These are phyloP conservation scores for Oryzias dopingdopingensis DNA, from an alignment of 2,797 vertebrate species.

Conservation along the genomic window DNA sequence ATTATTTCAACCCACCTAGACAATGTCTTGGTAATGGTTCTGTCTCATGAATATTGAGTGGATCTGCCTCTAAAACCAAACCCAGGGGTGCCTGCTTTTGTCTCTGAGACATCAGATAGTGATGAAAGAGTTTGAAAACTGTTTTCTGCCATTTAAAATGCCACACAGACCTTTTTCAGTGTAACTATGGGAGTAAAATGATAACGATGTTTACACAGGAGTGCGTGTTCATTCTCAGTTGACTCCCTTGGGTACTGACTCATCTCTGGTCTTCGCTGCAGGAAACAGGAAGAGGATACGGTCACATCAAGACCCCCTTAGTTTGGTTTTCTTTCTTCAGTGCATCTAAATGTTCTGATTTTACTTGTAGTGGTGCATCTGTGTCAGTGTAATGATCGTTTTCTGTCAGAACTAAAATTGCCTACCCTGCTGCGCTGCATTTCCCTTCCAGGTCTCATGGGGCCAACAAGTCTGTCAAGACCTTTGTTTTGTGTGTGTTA, in stretches of 20 bases:
- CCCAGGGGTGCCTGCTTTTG: background rate
- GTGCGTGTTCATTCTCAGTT: constrained; percentile 1
- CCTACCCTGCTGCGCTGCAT: constrained; percentile 1
- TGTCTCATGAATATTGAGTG: background rate
- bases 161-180: constrained; percentile 1
- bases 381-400: background rate
- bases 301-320: constrained; percentile 35
- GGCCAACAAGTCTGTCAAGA: constrained; percentile 9
- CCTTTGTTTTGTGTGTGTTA: background rate
- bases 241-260: constrained; percentile 44
- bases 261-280: constrained; percentile 58
- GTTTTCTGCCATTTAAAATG: constrained; percentile 31
- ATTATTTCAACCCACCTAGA: background rate
- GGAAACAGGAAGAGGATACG: constrained; percentile 71
- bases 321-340: constrained; percentile 20
- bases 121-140: background rate
- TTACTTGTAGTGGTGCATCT: constrained; percentile 17
- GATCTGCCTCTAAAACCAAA: background rate
- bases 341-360: constrained; percentile 14
- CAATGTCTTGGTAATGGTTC: background rate
- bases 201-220: too few relatives aligned
- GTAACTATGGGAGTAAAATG: background rate
- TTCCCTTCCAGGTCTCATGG: background rate
- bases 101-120: background rate
- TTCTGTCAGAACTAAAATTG: constrained; percentile 14